Evolutionary conservation across 2,888 invertebrate species (phyloP), one percentile per base, ranked within the genome.

Genomic region (Dysmachus trigonus): DNA sequence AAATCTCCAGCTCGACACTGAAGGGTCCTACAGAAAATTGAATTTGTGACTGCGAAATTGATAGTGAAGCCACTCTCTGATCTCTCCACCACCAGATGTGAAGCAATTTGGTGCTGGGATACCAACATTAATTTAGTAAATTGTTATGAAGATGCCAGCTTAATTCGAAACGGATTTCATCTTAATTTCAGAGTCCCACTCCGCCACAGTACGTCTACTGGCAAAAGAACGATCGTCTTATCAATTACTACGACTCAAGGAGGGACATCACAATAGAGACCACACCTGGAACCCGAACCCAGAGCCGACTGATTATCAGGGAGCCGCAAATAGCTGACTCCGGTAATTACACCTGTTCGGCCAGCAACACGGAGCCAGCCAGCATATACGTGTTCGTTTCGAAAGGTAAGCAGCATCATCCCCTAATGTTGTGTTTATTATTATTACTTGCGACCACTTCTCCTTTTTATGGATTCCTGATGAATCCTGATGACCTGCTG

Each of bases 141-240:
- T 47, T 47, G 18, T n/a, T 47, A n/a, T 27, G 62, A 62, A 22
- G 27, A 62, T 27, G 62, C 27, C 62, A 8, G 18, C 62, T 3
- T 62, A 62, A 62, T 62, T 22, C 62, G 0, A 27, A 62, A 18
- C 27, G 62, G 18, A 27, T 35, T 82, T 18, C 22, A 71, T 82
- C 35, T 87, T 62, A 33, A 7, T 87, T 94, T 3, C 94, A 97
- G 96, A 97, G 97, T 92, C 97, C 97, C 85, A 96, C 96, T 91
- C 97, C 97, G 89, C 97, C 97, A 88, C 97, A 97, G 93, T 98
- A 97, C 93, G 97, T 98, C 91, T 97, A 97, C 93, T 98, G 98
- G 98, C 97, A 96, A 93, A 97, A 97, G 94, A 97, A 98, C 93
- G 96, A 96, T 92, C 95, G 96, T 91, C 97, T 98, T 96, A 97